Conservation (phyloP, 2,113 vertebrate genomes). For the Crotalus tigris region DNA sequence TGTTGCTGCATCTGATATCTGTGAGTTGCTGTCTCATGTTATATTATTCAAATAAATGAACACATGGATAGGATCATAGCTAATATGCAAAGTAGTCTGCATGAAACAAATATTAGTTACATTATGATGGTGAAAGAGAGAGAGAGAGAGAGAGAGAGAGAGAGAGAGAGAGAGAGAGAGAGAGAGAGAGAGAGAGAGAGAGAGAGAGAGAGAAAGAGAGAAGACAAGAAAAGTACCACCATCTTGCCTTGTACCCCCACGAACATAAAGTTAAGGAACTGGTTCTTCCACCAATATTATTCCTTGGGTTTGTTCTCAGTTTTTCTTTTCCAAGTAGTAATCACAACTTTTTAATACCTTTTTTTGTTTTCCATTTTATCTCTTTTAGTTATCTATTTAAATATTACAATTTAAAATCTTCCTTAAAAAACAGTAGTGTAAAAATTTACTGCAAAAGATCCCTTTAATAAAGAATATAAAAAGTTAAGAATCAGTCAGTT, state of each 20-base stretch:
- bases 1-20: not conserved
- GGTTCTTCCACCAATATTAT: not conserved
- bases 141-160: not conserved
- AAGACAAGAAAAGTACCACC: not conserved
- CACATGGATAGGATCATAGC: not conserved
- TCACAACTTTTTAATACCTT: not conserved
- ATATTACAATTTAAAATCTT: not conserved
- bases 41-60: not conserved
- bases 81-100: not conserved
- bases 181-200: no score
- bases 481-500: not conserved
- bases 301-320: not conserved
- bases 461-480: not conserved
- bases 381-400: not conserved
- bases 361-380: not conserved
- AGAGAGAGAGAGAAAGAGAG: not conserved
- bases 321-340: not conserved
- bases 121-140: not conserved
- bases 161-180: not conserved
- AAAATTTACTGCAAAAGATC: not conserved
- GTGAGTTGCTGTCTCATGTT: not conserved
- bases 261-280: not conserved
- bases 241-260: not conserved
- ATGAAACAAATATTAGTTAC: not conserved
- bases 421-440: not conserved